Percentiles rank a stretch among this genome's conserved stretches.
Conservation (phyloP, 2,113 vertebrate genomes). For the Dipodomys merriami region DNA sequence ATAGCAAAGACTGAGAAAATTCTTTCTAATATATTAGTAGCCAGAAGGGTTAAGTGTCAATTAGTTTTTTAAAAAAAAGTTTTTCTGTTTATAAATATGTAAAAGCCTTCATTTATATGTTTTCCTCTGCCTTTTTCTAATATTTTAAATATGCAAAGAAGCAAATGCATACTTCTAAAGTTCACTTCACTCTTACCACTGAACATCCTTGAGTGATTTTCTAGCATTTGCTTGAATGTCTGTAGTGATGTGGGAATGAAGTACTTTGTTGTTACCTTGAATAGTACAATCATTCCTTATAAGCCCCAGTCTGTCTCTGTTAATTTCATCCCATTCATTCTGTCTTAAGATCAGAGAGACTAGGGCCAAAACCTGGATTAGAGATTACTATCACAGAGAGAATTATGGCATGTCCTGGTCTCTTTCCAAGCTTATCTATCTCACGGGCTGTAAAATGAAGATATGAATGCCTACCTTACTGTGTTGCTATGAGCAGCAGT, state of each 20-base stretch:
- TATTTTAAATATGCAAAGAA: conserved; percentile 34
- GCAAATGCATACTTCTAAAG: not conserved
- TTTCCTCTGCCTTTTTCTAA: conserved; percentile 15
- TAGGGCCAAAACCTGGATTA: conserved; percentile 4
- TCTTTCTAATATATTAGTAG: not conserved
- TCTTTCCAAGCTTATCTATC: not conserved
- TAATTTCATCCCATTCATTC: not conserved
- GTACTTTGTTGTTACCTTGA: not conserved
- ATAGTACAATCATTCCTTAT: not conserved
- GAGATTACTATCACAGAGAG: not conserved
- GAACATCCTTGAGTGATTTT: not conserved
- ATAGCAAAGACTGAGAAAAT: conserved; percentile 13
- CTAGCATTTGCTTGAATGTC: not conserved
- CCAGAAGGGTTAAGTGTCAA: not conserved
- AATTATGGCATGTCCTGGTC: not conserved
- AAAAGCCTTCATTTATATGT: conserved; percentile 22
- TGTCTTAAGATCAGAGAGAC: not conserved
- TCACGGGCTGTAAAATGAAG: not conserved
- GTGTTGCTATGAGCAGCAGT: not conserved
- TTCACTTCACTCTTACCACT: not conserved
- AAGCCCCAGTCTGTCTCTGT: conserved; percentile 35
- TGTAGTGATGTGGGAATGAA: conserved; percentile 35
- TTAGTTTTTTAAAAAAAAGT: not conserved
- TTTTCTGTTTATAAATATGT: conserved; percentile 44
- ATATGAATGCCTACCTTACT: not conserved